Evolutionary conservation across 30 jellyfish, hydroid and myxozoan species (phyloP).

Genomic region (Turritopsis dohrnii): DNA sequence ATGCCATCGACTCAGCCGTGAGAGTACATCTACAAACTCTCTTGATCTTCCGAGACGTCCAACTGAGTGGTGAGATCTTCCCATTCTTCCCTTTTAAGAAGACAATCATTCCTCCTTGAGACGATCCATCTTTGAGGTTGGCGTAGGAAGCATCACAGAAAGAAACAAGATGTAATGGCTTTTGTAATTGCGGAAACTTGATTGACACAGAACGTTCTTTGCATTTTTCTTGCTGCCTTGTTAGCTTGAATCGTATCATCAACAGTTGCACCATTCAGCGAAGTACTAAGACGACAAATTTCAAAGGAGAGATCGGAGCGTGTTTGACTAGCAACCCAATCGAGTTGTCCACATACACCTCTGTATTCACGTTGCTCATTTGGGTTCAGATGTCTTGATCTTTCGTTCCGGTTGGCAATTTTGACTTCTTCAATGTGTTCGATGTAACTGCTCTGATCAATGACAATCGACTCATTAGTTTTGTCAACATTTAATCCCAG

Average conservation of each 20-base stretch:
- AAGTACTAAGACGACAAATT: conserved; percentile 16
- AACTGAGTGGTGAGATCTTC: conserved; percentile 23
- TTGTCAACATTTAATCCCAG: not conserved
- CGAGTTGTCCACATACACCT: conserved; percentile 31
- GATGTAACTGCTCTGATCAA: not conserved
- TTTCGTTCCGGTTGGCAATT: conserved; percentile 36
- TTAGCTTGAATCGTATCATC: conserved; percentile 34
- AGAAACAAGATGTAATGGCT: conserved; percentile 12
- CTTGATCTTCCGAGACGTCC: conserved; percentile 35
- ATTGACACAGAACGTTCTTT: not conserved
- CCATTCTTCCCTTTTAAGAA: conserved; percentile 14
- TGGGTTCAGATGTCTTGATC: conserved; percentile 6
- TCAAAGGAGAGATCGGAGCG: conserved; percentile 40
- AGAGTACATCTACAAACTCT: conserved; percentile 24
- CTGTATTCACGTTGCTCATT: conserved; percentile 23
- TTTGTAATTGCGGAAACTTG: not conserved
- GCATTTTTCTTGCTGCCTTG: conserved; percentile 32
- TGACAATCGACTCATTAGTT: no score
- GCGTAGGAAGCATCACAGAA: conserved; percentile 43
- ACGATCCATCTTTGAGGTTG: conserved; percentile 35
- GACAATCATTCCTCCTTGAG: conserved; percentile 29
- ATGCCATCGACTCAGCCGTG: conserved; percentile 40
- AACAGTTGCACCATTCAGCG: conserved; percentile 42
- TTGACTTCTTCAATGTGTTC: conserved; percentile 11
- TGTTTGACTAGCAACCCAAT: conserved; percentile 31